Evolutionary conservation across 2,113 vertebrate genomes (phyloP), one percentile per base, ranked within the genome.

Genomic region (Hypocryptadius cinnamomeus): DNA sequence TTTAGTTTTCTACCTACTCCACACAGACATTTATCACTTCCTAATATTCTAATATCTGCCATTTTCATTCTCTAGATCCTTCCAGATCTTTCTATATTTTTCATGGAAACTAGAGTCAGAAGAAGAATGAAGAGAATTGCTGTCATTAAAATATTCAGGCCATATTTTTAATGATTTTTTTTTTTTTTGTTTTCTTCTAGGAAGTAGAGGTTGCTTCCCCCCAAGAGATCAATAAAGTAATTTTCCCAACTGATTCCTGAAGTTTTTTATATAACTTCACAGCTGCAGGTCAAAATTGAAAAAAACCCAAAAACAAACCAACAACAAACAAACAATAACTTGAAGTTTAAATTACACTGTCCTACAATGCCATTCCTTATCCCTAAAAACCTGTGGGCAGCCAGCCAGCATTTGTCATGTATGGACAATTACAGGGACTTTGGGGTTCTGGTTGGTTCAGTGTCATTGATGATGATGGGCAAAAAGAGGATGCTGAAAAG

Each of bases 281-380:
- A 68, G 9, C 27, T 37, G 4, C 0, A 1, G 23, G 50, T 63
- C 53, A 85, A 87, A 70, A 30, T 23, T 30, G 3, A 8, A 24
- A 60, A 16, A 40, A 40, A 15, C 13, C 13, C 40, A 13, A 13
- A 40, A 40, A 40, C 40, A 40, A 40, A 40, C 40, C 14, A 5
- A 5, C 5, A n/a, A n/a, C 1, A 71, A 59, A 8, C 1, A 28
- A 35, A 5, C 3, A 48, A 17, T 45, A 48, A n/a, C 7, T 11
- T 80, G 57, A 69, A 63, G 10, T 50, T 76, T 57, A 8, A 57
- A 85, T n/a, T 65, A 7, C 19, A 13, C 35, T 91, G 45, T 65
- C 40, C n/a, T 60, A 22, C 15, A 28, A 12, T 21, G 9, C 3
- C 30, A 8, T n/a, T 91, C 39, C 54, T 65, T 61, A 57, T 25